Base-by-base conservation (phyloP, 2,797 vertebrate genomes). In the Urocyon cinereoargenteus region DNA sequence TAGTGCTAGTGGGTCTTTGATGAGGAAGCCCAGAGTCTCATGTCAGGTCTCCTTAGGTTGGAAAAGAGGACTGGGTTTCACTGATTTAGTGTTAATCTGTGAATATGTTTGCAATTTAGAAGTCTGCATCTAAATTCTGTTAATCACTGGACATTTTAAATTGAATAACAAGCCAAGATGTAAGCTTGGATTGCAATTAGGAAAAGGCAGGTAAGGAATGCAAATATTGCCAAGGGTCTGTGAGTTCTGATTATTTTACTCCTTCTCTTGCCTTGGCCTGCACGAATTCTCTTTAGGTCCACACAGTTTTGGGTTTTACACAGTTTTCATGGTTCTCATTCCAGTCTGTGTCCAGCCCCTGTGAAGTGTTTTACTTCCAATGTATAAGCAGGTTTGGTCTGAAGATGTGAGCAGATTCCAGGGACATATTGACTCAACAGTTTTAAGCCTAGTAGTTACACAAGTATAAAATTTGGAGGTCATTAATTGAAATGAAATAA, bases 401-500 rank as follows among this genome's bases (percentile, higher is more conserved):
- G 79, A 93, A 92, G 91, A 70, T 26, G 0, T 70, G 98, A 98
- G 31, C 59, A 12, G 81, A 14, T 96, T 95, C 96, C 90, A 94
- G 70, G 97, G 91, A 94, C 24, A 79, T 83, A 73, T 0, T 92
- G 97, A 68, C 51, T 24, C 64, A 86, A 96, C 70, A 34, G 78
- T 77, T 87, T 89, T 15, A 88, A 92, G 53, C 61, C 89, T 91
- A 64, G 51, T 93, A 95, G 57, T 0, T 2, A 75, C 24, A 5
- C 31, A 87, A 66, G 5, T 87, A 84, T 92, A 9, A 94, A 90
- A 94, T 90, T 95, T 96, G 66, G 96, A 64, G 96, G 93, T 96
- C 86, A 89, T 85, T 92, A 97, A 94, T 88, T 92, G 96, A 97
- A 98, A 90, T n/a, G 96, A 98, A 98, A 98, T 94, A 62, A 89